These are phyloP conservation scores for Malurus cyaneus DNA, from an alignment of 2,113 vertebrate species.

Conservation along the genomic window DNA sequence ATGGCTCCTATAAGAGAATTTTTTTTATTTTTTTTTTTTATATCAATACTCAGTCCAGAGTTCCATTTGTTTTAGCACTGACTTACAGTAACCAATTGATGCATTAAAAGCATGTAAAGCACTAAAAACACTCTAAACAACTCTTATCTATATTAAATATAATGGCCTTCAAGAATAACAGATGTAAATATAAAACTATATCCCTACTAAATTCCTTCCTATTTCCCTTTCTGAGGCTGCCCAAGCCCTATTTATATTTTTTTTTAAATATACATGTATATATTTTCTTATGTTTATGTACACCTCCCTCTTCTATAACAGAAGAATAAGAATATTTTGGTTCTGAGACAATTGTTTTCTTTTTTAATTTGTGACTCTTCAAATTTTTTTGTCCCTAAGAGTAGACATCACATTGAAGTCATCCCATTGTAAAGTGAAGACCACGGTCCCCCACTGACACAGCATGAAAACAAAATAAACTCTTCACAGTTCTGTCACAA, in stretches of 20 bases:
- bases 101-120: not conserved
- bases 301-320: not conserved
- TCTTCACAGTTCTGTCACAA: not conserved
- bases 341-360: not conserved
- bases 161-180: not conserved
- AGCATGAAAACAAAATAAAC: not conserved
- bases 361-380: not conserved
- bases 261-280: not conserved
- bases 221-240: not conserved
- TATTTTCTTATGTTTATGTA: not conserved
- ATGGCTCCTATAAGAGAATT: rapidly evolving
- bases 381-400: not conserved
- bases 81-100: not conserved
- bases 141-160: not conserved
- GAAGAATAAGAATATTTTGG: not conserved
- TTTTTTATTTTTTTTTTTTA: not conserved
- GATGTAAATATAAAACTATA: not conserved
- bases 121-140: not conserved
- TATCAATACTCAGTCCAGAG: not conserved
- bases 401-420: not conserved
- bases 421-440: not conserved
- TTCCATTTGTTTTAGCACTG: not conserved
- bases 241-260: not conserved
- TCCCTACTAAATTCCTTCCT: not conserved
- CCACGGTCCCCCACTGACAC: not conserved